Base-by-base conservation (phyloP, 2,888 invertebrate species). In the Cloeon dipterum region DNA sequence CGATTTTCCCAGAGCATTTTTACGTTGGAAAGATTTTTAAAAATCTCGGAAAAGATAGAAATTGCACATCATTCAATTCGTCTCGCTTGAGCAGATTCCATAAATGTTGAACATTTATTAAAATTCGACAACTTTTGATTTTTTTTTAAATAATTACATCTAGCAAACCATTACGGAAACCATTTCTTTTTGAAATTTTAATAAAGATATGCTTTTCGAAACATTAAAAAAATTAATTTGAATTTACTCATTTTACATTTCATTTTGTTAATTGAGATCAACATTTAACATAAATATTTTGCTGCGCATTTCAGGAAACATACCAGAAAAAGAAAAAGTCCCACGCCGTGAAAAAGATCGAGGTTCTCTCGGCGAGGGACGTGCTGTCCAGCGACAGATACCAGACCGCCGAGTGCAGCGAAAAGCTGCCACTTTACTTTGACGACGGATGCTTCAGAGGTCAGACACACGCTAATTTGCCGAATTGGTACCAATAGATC, bases 271-370 rank as follows among this genome's bases (percentile, higher is more conserved):
- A 14, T 26, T 35, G 16, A 26, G 20, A 14, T 35, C 16, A 21
- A n/a, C 35, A 7, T 29, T 18, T 37, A 35, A 11, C 26, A 29
- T 37, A 34, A 26, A 16, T 26, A 29, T 35, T 40, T 42, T 8
- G 26, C 41, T 32, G 42, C 45, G 16, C 16, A 20, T 19, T 63
- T 20, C 57, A 75, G 74, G 78, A 81, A 57, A 68, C 66, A 45
- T 79, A 75, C 55, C 74, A 76, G 55, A 68, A 66, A 47, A 75
- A 74, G 56, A 72, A 70, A 51, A 74, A 69, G 50, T 70, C 68
- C 44, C 70, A 65, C 51, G 70, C 71, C 50, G 77, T 78, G 35
- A 68, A 68, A 48, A 54, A 59, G 42, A 51, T 71, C 16, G 65
- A 65, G 48, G 61, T 62, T 39, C 58, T 70, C 44, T 58, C 61